Base-by-base conservation (phyloP, 2,888 invertebrate species). In the Sesamia inferens region DNA sequence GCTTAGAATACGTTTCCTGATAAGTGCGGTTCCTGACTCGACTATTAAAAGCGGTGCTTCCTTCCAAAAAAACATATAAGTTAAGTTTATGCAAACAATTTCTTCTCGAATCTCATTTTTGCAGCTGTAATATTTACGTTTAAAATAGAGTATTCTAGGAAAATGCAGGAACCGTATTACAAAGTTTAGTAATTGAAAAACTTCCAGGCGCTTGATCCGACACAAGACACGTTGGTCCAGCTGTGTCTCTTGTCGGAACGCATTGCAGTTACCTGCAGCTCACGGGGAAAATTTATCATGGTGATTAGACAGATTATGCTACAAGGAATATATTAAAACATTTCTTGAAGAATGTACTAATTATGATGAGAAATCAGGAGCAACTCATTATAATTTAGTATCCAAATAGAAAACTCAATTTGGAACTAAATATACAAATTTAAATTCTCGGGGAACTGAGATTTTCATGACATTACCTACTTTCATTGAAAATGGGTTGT, bases 101-200 rank as follows among this genome's bases (percentile, higher is more conserved):
- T 57, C 0, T 14, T 10, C 1, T 39, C 5, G 0, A 14, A 48
- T 31, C 4, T 13, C 2, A 16, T 48, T 51, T 57, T 8, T 31
- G 5, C 19, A n/a, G 22, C 31, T 19, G 16, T 19, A 44, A 39
- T 61, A 39, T 54, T 54, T 13, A 22, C 67, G 14, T 74, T 74
- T n/a, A 47, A 68, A 74, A 74, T 59, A 58, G 42, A 44, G 22
- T 54, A 16, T 24, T 62, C 55, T 42, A 19, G 62, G 55, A 62
- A 42, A 77, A 66, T 67, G 39, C 47, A 58, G 62, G 47, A 58
- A 58, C 54, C 39, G 47, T 62, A 62, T 57, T 22, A 51, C 22
- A 68, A 68, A 76, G 61, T 79, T 71, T 22, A 65, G 71, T 76
- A 71, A 79, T 76, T 76, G 66, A 79, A 72, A 79, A 79, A 71